A percentile compares a stretch with the other conserved stretches of the same genome.
Conservation (phyloP, 2,113 vertebrate species). For the Bothrops jararaca region DNA sequence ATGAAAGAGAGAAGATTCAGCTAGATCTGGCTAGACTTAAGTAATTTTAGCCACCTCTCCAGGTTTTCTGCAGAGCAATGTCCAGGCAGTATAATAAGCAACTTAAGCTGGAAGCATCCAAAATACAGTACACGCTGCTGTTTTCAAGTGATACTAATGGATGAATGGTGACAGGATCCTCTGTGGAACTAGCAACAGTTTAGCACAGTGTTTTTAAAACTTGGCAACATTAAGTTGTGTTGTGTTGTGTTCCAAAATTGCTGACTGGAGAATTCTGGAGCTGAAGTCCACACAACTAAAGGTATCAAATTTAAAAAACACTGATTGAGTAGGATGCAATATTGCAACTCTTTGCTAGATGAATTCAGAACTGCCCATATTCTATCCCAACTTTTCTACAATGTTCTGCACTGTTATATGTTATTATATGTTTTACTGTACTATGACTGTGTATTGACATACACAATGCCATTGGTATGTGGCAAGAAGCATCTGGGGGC, state of each 20-base stretch:
- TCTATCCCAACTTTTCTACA: not conserved
- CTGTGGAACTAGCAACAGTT: not conserved
- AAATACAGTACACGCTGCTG: not conserved
- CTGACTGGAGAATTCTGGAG: not conserved
- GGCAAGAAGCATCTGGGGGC: constrained; percentile 26
- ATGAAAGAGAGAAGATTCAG: not conserved
- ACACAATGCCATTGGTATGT: constrained; percentile 33
- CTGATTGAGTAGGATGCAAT: not conserved
- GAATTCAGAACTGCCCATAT: not conserved
- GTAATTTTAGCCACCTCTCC: not conserved
- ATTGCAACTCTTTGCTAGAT: not conserved
- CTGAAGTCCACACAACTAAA: not conserved
- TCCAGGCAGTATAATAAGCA: constrained; percentile 17
- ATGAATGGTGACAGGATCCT: not conserved
- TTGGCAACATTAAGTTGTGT: not conserved
- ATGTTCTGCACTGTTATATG: not conserved
- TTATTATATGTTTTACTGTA: not conserved
- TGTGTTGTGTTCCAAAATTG: not conserved
- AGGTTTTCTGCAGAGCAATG: constrained; percentile 5
- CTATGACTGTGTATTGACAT: not conserved
- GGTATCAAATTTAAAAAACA: not conserved
- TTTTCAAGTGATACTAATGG: not conserved
- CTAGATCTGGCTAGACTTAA: not conserved
- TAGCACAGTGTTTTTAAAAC: not conserved
- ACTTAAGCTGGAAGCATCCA: constrained; percentile 2